These are phyloP conservation scores for Exocentrus adspersus DNA, from an alignment of 2,888 invertebrate species.

Conservation along the genomic window DNA sequence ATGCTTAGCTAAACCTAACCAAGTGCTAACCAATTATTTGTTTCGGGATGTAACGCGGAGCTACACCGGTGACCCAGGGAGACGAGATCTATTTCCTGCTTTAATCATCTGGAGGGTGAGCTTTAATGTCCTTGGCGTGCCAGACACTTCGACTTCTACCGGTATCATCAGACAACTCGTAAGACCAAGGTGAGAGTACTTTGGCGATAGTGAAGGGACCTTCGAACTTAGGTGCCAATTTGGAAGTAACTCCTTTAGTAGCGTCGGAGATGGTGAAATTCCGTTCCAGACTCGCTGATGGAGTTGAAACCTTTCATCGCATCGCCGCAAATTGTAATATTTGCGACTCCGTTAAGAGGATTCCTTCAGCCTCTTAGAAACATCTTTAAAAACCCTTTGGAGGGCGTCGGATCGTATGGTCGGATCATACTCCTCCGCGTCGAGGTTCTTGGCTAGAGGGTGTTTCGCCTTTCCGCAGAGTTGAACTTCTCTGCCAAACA, in stretches of 20 bases:
- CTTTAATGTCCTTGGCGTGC: conserved; percentile 29
- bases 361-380: background rate
- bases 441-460: background rate
- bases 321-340: conserved; percentile 5
- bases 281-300: conserved; percentile 14
- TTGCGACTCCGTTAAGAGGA: conserved; percentile 3
- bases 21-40: no score
- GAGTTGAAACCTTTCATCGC: conserved; percentile 1
- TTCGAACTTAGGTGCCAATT: conserved; percentile 15
- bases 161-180: conserved; percentile 12
- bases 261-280: conserved; percentile 14
- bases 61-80: no score
- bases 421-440: background rate
- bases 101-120: conserved; percentile 22
- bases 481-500: background rate
- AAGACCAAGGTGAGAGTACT: conserved; percentile 25
- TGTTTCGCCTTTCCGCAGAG: background rate
- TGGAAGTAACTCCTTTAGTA: background rate
- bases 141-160: conserved; percentile 23
- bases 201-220: conserved; percentile 13
- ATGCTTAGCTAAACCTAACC: no score
- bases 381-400: conserved; percentile 1
- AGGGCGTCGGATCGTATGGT: background rate
- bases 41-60: no score
- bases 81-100: no score